Evolutionary conservation across 2,113 vertebrate species (phyloP).

Genomic region (Tor tambroides): DNA sequence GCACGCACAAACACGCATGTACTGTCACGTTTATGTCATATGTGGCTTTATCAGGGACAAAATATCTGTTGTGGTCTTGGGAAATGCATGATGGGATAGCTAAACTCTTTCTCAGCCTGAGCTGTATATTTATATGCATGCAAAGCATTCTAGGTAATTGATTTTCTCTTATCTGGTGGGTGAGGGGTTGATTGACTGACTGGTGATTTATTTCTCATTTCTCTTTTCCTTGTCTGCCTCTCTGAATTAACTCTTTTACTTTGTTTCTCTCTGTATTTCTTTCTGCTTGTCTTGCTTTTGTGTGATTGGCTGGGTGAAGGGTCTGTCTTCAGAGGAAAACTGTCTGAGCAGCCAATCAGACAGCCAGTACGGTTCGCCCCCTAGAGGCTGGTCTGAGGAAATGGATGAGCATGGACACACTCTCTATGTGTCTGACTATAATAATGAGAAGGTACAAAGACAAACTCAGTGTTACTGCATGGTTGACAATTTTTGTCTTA

Average conservation of each 20-base stretch:
- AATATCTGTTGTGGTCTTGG: background rate
- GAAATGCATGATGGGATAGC: constrained; percentile 33
- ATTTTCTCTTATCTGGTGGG: constrained; percentile 34
- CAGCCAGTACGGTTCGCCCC: constrained; percentile 92
- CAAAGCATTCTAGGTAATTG: background rate
- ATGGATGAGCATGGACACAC: constrained; percentile 92
- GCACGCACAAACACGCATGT: background rate
- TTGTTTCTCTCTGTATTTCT: background rate
- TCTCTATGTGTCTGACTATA: constrained; percentile 95
- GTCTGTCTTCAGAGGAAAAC: constrained; percentile 88
- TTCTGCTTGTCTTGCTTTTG: constrained; percentile 65
- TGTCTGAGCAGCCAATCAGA: constrained; percentile 93
- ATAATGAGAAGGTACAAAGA: constrained; percentile 92
- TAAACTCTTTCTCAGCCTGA: background rate
- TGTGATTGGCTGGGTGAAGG: constrained; percentile 79
- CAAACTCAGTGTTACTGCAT: background rate
- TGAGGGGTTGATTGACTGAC: constrained; percentile 16
- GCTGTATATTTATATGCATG: constrained; percentile 4
- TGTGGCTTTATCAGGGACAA: background rate
- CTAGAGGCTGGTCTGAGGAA: constrained; percentile 95
- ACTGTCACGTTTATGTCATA: no score
- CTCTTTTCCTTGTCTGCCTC: constrained; percentile 38
- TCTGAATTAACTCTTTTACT: background rate
- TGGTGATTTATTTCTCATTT: constrained; percentile 60
- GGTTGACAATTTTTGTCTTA: background rate